These are phyloP conservation scores for Nothoprocta pentlandii DNA, from an alignment of 2,113 vertebrate species.

Conservation along the genomic window DNA sequence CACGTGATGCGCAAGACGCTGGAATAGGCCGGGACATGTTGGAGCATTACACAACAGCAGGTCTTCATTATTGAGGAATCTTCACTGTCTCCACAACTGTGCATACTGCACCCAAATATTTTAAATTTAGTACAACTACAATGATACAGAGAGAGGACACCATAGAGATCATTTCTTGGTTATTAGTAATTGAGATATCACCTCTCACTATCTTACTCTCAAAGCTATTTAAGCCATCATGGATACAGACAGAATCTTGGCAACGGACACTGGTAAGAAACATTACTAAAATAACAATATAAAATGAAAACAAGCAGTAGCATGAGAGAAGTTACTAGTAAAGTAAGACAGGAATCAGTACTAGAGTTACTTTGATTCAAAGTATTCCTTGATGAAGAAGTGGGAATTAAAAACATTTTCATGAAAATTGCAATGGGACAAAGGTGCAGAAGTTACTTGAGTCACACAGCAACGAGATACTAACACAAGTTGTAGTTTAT, in stretches of 20 bases:
- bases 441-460: not conserved
- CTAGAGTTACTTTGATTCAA: not conserved
- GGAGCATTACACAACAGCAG: slow-evolving; percentile 59
- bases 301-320: slow-evolving; percentile 30
- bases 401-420: not conserved
- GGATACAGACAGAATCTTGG: slow-evolving; percentile 53
- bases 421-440: not conserved
- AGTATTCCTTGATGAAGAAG: not conserved
- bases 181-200: slow-evolving; percentile 46
- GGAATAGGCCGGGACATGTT: slow-evolving; percentile 54
- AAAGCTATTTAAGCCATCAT: slow-evolving; percentile 54
- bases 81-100: slow-evolving; percentile 31
- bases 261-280: slow-evolving; percentile 20
- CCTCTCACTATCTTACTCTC: not conserved
- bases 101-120: slow-evolving; percentile 17
- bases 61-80: slow-evolving; percentile 60
- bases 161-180: not conserved
- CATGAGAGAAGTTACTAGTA: not conserved
- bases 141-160: not conserved
- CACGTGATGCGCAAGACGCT: slow-evolving; percentile 50
- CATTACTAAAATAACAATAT: slow-evolving; percentile 37
- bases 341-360: slow-evolving; percentile 4
- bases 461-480: not conserved
- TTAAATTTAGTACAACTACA: slow-evolving; percentile 29
- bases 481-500: not conserved